Percentiles rank a stretch among this genome's conserved stretches.
Evolutionary conservation across 2,797 vertebrate genomes (phyloP).

Genomic region (Rhodeus uyekii): DNA sequence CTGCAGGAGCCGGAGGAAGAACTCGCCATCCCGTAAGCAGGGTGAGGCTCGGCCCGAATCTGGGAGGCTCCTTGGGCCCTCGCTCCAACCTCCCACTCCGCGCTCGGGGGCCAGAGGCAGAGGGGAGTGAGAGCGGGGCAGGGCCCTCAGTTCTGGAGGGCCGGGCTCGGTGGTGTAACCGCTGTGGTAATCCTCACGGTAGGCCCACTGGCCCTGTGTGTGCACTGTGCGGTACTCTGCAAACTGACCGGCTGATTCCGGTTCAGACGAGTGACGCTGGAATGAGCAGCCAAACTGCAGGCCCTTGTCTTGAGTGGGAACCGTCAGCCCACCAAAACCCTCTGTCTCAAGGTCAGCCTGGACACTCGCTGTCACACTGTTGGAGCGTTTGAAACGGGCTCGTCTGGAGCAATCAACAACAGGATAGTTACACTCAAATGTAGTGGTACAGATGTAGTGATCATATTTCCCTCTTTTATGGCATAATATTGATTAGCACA

Average conservation of each 20-base stretch:
- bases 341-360: constrained; percentile 97
- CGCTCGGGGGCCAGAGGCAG: constrained; percentile 76
- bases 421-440: neutral
- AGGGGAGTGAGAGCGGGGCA: constrained; percentile 76
- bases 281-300: constrained; percentile 97
- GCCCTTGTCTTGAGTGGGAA: constrained; percentile 94
- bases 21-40: constrained; percentile 93
- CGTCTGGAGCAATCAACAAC: constrained; percentile 75
- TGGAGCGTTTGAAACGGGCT: constrained; percentile 96
- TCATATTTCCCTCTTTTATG: neutral
- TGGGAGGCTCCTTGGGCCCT: constrained; percentile 93
- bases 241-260: constrained; percentile 89
- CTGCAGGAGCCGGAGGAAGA: constrained; percentile 95
- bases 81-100: constrained; percentile 78
- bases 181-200: constrained; percentile 87
- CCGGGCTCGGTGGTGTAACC: constrained; percentile 76
- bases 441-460: neutral
- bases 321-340: constrained; percentile 82
- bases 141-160: constrained; percentile 71
- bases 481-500: neutral
- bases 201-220: constrained; percentile 98
- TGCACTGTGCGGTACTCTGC: constrained; percentile 96
- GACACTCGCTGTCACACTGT: constrained; percentile 96
- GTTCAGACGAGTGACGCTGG: constrained; percentile 95
- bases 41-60: constrained; percentile 94